phyloP scores from a whole-genome alignment of 2,888 invertebrate species.

The Bellardia bayeri region DNA sequence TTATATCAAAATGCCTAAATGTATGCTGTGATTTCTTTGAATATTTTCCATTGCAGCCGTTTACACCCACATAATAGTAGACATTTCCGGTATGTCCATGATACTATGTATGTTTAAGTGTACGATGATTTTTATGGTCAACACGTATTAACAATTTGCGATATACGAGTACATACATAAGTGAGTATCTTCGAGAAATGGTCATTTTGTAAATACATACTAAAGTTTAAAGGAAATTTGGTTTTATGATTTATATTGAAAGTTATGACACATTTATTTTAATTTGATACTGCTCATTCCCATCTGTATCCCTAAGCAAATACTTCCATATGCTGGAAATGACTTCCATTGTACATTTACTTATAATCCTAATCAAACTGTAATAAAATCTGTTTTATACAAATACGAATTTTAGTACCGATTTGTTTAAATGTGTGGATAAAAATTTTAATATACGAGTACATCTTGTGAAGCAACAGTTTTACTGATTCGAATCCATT shows the following conservation, averaged over 20 bases:
- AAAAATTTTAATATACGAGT: no score
- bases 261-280: constrained; percentile 70
- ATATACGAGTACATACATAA: background rate
- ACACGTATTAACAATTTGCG: constrained; percentile 72
- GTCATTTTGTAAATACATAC: constrained; percentile 38
- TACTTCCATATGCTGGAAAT: constrained; percentile 4
- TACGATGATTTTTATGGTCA: constrained; percentile 62
- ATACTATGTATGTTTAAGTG: background rate
- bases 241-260: constrained; percentile 60
- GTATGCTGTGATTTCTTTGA: constrained; percentile 78
- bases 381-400: constrained; percentile 1
- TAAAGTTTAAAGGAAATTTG: constrained; percentile 38
- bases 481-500: no score
- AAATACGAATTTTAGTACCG: background rate
- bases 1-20: constrained; percentile 76
- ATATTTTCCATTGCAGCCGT: constrained; percentile 18
- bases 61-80: background rate
- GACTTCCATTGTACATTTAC: background rate
- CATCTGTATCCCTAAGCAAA: background rate
- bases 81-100: constrained; percentile 36
- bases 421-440: background rate
- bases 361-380: background rate
- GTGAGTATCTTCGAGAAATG: constrained; percentile 15
- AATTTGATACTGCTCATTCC: constrained; percentile 45
- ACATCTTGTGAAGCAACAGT: background rate